phyloP scores from a whole-genome alignment of 2,888 invertebrate species.

The Sinelater perroti region DNA sequence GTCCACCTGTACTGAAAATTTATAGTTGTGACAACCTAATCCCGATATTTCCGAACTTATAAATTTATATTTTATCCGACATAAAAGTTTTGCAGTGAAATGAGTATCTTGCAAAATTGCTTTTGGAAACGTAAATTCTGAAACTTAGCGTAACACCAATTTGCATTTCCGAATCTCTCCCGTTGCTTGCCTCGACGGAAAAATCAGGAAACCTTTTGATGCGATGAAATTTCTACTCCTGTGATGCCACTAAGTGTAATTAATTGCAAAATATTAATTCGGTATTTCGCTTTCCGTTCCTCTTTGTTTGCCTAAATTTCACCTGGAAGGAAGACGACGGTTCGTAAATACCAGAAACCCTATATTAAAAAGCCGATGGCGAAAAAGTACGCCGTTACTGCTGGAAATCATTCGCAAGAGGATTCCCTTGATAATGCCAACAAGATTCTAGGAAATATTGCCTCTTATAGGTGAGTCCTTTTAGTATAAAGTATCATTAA shows the following conservation, averaged over 20 bases:
- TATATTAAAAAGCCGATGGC: slow-evolving; percentile 85
- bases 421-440: slow-evolving; percentile 82
- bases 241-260: slow-evolving; percentile 25
- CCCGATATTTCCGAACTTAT: slow-evolving; percentile 15
- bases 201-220: slow-evolving; percentile 17
- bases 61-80: slow-evolving; percentile 4
- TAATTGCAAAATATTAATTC: slow-evolving; percentile 43
- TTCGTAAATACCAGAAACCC: slow-evolving; percentile 88
- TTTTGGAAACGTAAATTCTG: too few species aligned
- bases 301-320: slow-evolving; percentile 42
- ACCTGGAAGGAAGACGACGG: slow-evolving; percentile 85
- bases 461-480: slow-evolving; percentile 63
- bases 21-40: slow-evolving; percentile 9
- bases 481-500: slow-evolving; percentile 27
- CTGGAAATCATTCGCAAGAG: slow-evolving; percentile 80
- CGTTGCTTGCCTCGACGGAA: background rate
- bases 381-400: slow-evolving; percentile 75
- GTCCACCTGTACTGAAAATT: slow-evolving; percentile 22
- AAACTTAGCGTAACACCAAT: too few species aligned
- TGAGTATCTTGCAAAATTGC: too few species aligned
- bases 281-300: slow-evolving; percentile 44
- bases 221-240: slow-evolving; percentile 4
- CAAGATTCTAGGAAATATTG: slow-evolving; percentile 82
- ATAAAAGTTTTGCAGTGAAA: too few species aligned
- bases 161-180: too few species aligned